Percentiles rank a stretch among this genome's conserved stretches.
phyloP scores from a whole-genome alignment of 2,113 vertebrate genomes.

The Aspiorhynchus laticeps region DNA sequence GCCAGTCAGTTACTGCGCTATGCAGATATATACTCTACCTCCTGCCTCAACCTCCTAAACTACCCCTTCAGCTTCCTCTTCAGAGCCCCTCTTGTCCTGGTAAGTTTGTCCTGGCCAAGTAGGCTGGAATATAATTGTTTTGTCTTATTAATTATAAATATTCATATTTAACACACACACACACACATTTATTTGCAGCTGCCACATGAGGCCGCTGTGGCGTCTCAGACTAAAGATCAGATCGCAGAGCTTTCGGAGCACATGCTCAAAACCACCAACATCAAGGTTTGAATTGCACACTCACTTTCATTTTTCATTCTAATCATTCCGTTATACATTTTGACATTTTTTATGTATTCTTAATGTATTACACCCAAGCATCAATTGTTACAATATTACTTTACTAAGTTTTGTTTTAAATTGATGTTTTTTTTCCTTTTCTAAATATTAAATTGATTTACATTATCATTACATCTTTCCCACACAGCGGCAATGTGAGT shows the following conservation, averaged over 20 bases:
- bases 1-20: slow-evolving; percentile 80
- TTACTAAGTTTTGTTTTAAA: background rate
- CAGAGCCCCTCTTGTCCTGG: slow-evolving; percentile 76
- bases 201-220: slow-evolving; percentile 75
- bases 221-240: slow-evolving; percentile 59
- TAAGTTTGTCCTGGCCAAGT: slow-evolving; percentile 53
- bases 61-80: slow-evolving; percentile 79
- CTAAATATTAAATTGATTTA: background rate
- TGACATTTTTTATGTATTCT: background rate
- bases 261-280: slow-evolving; percentile 14
- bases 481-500: slow-evolving; percentile 39
- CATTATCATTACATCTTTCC: background rate
- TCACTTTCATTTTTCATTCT: background rate
- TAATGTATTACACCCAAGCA: background rate
- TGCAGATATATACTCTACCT: slow-evolving; percentile 74
- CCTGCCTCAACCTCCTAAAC: slow-evolving; percentile 76
- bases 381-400: background rate
- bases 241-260: slow-evolving; percentile 55
- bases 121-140: too few relatives aligned
- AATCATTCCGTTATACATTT: background rate
- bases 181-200: slow-evolving; percentile 77
- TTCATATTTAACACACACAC: too few relatives aligned
- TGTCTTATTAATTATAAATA: too few relatives aligned
- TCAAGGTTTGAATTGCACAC: slow-evolving; percentile 46
- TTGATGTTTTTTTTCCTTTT: background rate